These are phyloP conservation scores for Nemotelus nigrinus DNA, from an alignment of 2,888 invertebrate species.

Conservation along the genomic window DNA sequence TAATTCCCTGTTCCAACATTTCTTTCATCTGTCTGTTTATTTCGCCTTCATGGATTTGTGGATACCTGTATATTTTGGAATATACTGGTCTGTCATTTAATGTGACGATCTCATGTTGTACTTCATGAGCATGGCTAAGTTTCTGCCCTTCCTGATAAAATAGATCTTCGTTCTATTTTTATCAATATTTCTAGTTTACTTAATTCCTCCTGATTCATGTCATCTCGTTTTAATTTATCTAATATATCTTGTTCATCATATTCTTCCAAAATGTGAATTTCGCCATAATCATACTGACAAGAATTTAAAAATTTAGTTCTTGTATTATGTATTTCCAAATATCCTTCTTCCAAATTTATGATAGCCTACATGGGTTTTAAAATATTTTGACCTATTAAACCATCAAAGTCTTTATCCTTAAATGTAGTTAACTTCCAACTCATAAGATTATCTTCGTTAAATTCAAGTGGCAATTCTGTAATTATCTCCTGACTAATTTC, in stretches of 20 bases:
- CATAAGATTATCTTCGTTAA: conserved; percentile 24
- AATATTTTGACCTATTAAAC: conserved; percentile 36
- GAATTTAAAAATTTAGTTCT: conserved; percentile 14
- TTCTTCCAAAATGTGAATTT: conserved; percentile 10
- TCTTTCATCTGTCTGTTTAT: conserved; percentile 54
- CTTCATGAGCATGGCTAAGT: conserved; percentile 54
- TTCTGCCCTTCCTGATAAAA: conserved; percentile 56
- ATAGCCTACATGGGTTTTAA: conserved; percentile 29
- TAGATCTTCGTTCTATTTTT: conserved; percentile 54
- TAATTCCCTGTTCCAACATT: conserved; percentile 53
- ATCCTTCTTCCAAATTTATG: conserved; percentile 31
- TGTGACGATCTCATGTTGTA: conserved; percentile 34
- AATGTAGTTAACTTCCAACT: conserved; percentile 28
- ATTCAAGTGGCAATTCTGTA: conserved; percentile 30
- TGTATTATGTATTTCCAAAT: not conserved
- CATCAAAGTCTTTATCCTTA: conserved; percentile 29
- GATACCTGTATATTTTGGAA: conserved; percentile 47
- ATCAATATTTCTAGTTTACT: not conserved
- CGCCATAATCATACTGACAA: conserved; percentile 1
- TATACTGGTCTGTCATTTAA: conserved; percentile 37
- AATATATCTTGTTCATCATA: not conserved
- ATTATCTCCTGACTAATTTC: conserved; percentile 22
- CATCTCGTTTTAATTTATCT: not conserved
- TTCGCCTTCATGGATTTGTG: conserved; percentile 48
- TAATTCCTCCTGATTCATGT: conserved; percentile 6